These are phyloP conservation scores for Agrochola macilenta DNA, from an alignment of 2,888 invertebrate genomes.

Conservation along the genomic window DNA sequence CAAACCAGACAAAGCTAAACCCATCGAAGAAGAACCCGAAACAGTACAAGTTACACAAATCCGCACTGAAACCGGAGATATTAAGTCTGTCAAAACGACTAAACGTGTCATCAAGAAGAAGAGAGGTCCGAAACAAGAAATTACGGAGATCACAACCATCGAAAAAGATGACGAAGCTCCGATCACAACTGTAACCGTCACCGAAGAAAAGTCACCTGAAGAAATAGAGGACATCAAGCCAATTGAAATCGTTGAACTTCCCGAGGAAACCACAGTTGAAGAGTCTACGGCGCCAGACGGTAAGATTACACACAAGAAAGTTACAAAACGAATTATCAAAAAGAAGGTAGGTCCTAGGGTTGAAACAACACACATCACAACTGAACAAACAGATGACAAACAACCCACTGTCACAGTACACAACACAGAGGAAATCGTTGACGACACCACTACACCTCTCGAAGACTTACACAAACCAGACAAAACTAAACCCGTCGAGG, in stretches of 20 bases:
- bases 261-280: constrained; percentile 62
- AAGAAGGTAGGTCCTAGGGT: constrained; percentile 72
- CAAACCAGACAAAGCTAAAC: too few species aligned
- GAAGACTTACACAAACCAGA: constrained; percentile 5
- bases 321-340: constrained; percentile 69
- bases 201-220: constrained; percentile 19
- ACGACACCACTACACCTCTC: constrained; percentile 34
- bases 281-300: constrained; percentile 45
- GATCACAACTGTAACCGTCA: constrained; percentile 42
- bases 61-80: too few species aligned
- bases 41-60: too few species aligned
- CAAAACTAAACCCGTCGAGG: background rate
- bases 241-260: constrained; percentile 56
- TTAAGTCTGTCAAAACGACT: too few species aligned
- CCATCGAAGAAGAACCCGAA: too few species aligned
- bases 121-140: constrained; percentile 45
- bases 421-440: constrained; percentile 36
- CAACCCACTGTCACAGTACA: constrained; percentile 35
- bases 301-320: constrained; percentile 55
- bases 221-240: constrained; percentile 57
- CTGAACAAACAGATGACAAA: constrained; percentile 49
- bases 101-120: background rate
- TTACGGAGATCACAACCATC: constrained; percentile 57
- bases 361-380: constrained; percentile 65
- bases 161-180: constrained; percentile 58